A percentile compares a stretch with the other conserved stretches of the same genome.
Evolutionary conservation across 2,113 vertebrate species (phyloP).

Genomic region (Rhadina sibilatrix): DNA sequence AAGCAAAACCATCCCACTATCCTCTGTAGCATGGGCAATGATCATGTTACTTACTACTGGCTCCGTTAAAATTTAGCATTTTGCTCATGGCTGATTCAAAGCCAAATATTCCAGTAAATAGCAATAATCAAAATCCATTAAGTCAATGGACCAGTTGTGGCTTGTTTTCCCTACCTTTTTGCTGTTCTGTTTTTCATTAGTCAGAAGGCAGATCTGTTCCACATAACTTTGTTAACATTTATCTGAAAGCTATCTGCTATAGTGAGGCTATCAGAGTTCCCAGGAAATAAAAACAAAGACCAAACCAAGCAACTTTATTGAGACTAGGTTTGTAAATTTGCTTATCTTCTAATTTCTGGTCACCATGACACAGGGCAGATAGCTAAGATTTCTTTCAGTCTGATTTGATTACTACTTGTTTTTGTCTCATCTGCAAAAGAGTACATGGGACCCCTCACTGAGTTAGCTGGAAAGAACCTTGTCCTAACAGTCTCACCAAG

Average conservation of each 20-base stretch:
- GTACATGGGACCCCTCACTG: not conserved
- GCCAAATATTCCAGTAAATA: constrained; percentile 50
- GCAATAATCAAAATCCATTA: constrained; percentile 19
- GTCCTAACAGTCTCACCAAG: not conserved
- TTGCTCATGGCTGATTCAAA: not conserved
- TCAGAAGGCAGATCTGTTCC: constrained; percentile 28
- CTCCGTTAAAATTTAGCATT: not conserved
- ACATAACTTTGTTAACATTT: constrained; percentile 28
- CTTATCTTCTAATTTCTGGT: constrained; percentile 51
- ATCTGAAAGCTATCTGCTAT: constrained; percentile 34
- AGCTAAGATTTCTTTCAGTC: constrained; percentile 33
- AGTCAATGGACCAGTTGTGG: not conserved
- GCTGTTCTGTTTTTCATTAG: constrained; percentile 41
- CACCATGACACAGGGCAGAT: constrained; percentile 52
- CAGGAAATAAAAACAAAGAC: constrained; percentile 26
- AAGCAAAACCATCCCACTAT: not conserved
- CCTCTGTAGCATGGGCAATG: not conserved
- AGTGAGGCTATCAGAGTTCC: constrained; percentile 12
- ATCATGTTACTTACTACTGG: not conserved
- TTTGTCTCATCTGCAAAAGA: constrained; percentile 6
- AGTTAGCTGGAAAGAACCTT: not conserved
- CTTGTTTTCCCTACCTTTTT: constrained; percentile 15
- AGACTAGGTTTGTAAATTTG: constrained; percentile 49
- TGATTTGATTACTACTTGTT: constrained; percentile 65
- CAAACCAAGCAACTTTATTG: constrained; percentile 38